Conservation (phyloP, 2,797 vertebrate genomes). For the Astyanax mexicanus region DNA sequence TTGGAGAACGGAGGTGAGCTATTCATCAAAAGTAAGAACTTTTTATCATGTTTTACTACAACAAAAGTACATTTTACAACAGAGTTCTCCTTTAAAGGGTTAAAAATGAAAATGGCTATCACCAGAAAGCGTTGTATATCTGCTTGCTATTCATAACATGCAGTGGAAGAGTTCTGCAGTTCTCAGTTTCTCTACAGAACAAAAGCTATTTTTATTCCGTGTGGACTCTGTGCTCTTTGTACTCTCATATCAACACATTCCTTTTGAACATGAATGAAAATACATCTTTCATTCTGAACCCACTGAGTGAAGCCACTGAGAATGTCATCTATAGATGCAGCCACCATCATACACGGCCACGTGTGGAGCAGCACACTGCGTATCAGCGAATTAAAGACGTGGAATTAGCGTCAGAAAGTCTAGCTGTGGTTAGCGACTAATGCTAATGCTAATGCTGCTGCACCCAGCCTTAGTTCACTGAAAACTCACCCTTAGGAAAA, state of each 20-base stretch:
- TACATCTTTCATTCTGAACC: background rate
- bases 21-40: too few relatives aligned
- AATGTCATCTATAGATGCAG: background rate
- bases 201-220: conserved; percentile 26
- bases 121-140: background rate
- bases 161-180: background rate
- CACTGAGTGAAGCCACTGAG: background rate
- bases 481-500: too few relatives aligned
- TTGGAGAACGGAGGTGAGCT: too few relatives aligned
- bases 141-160: conserved; percentile 15
- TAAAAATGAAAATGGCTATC: too few relatives aligned
- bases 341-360: conserved; percentile 10
- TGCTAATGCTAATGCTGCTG: too few relatives aligned
- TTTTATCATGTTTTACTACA: too few relatives aligned
- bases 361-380: background rate
- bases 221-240: conserved; percentile 27
- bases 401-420: too few relatives aligned
- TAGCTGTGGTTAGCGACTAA: too few relatives aligned
- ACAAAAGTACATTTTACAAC: too few relatives aligned
- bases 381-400: too few relatives aligned
- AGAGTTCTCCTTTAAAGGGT: too few relatives aligned
- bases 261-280: conserved; percentile 32
- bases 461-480: too few relatives aligned
- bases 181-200: conserved; percentile 16
- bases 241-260: conserved; percentile 20